These are phyloP conservation scores for Globodera rostochiensis DNA, from an alignment of 1,140 invertebrate genomes.

Conservation along the genomic window DNA sequence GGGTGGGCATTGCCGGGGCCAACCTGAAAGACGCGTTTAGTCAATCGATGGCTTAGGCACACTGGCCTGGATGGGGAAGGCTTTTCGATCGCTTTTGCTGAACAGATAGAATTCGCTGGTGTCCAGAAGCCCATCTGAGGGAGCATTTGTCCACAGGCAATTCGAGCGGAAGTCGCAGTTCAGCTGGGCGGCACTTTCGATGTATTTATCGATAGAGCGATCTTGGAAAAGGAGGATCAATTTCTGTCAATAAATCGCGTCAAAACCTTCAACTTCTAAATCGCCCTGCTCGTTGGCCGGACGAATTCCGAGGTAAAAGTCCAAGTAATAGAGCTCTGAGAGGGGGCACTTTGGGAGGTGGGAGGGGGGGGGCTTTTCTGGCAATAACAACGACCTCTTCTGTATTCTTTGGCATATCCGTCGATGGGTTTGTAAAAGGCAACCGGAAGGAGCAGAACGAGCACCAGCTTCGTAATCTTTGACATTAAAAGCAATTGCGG, in stretches of 20 bases:
- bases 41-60: neutral
- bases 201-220: conserved; percentile 39
- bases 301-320: conserved; percentile 47
- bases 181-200: conserved; percentile 38
- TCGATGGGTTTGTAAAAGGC: neutral
- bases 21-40: neutral
- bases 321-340: conserved; percentile 43
- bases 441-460: neutral
- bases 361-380: neutral
- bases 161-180: conserved; percentile 46
- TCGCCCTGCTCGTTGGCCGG: conserved; percentile 47
- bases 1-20: conserved; percentile 49
- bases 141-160: conserved; percentile 50
- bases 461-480: neutral
- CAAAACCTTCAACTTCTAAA: conserved; percentile 39
- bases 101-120: conserved; percentile 58
- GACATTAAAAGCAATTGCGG: conserved; percentile 1
- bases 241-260: too few relatives aligned
- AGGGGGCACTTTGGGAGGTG: neutral
- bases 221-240: conserved; percentile 10
- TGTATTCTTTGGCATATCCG: neutral
- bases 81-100: conserved; percentile 45
- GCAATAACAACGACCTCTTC: neutral
- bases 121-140: conserved; percentile 44
- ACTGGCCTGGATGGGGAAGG: conserved; percentile 49